Evolutionary conservation across 2,797 vertebrate genomes (phyloP).

Genomic region (Periparus ater): DNA sequence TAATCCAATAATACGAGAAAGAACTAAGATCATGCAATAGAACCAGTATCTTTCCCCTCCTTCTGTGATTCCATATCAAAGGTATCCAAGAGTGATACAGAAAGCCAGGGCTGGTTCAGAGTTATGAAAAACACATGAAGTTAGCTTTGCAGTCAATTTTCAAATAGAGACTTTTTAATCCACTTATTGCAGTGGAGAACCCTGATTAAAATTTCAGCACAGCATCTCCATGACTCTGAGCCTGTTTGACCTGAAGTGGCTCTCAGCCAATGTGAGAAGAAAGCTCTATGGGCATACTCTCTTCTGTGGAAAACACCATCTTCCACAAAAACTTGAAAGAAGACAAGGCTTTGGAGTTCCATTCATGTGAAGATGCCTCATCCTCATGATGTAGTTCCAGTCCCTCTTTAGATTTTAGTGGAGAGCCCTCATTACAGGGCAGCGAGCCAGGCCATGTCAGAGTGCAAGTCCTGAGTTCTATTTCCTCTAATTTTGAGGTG

Average conservation of each 20-base stretch:
- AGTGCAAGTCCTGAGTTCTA: neutral
- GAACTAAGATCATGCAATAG: neutral
- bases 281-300: neutral
- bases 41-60: neutral
- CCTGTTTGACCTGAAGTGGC: neutral
- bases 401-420: neutral
- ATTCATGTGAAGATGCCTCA: neutral
- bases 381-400: neutral
- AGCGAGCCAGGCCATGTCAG: neutral
- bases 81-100: neutral
- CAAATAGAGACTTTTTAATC: neutral
- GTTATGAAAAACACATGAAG: neutral
- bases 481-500: neutral
- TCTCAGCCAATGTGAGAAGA: neutral
- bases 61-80: neutral
- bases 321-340: neutral
- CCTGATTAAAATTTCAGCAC: neutral
- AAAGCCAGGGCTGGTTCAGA: neutral
- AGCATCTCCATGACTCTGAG: neutral
- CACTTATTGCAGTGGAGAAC: neutral
- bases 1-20: neutral
- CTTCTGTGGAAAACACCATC: neutral
- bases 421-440: neutral
- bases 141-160: neutral
- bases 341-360: neutral